Evolutionary conservation across 2,888 invertebrate species (phyloP).

Genomic region (Stenoptilia bipunctidactyla): DNA sequence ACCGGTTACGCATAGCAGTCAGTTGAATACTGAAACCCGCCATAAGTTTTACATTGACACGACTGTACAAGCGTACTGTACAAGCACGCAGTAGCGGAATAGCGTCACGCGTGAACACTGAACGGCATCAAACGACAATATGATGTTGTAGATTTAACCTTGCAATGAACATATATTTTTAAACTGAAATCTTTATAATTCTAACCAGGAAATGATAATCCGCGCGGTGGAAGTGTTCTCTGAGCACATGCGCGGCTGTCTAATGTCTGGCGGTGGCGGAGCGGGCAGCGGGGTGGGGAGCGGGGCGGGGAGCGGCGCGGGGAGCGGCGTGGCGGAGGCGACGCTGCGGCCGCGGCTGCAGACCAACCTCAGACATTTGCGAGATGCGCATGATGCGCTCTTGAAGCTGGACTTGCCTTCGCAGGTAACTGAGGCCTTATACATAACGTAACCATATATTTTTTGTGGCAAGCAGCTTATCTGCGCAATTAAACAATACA

Average conservation of each 20-base stretch:
- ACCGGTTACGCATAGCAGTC: too few relatives aligned
- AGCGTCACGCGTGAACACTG: too few relatives aligned
- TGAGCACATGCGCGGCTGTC: slow-evolving; percentile 78
- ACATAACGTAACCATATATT: neutral
- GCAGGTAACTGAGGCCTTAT: too few relatives aligned
- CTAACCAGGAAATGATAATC: slow-evolving; percentile 84
- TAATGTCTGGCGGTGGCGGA: slow-evolving; percentile 70
- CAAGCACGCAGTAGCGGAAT: too few relatives aligned
- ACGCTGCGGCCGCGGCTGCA: slow-evolving; percentile 66
- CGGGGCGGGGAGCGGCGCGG: slow-evolving; percentile 62
- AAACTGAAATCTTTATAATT: too few relatives aligned
- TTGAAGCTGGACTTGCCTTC: slow-evolving; percentile 89
- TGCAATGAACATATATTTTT: too few relatives aligned
- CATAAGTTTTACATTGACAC: too few relatives aligned
- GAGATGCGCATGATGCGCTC: slow-evolving; percentile 82
- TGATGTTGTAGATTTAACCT: too few relatives aligned
- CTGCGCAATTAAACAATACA: too few relatives aligned
- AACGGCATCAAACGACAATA: too few relatives aligned
- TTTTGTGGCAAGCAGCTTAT: neutral
- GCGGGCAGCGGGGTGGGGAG: slow-evolving; percentile 63
- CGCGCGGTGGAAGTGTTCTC: slow-evolving; percentile 82
- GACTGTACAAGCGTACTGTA: too few relatives aligned
- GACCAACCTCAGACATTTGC: slow-evolving; percentile 80
- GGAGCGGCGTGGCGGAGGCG: slow-evolving; percentile 56
- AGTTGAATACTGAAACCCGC: too few relatives aligned